Conservation (phyloP, 1,140 invertebrate species). For the Paralvinella palmiformis region DNA sequence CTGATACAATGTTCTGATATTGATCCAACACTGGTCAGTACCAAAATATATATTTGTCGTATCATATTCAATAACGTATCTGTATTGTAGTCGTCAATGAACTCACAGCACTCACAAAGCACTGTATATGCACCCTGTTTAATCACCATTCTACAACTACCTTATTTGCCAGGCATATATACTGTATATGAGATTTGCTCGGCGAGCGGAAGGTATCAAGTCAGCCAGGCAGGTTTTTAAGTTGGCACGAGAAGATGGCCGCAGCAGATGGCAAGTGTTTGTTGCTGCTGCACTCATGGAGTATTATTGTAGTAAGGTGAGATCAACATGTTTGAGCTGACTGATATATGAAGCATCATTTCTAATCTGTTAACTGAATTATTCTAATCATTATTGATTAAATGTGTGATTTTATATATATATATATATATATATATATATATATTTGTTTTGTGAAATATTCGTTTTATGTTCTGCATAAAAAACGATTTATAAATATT, state of each 20-base stretch:
- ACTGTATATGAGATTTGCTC: constrained; percentile 98
- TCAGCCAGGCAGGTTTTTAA: constrained; percentile 92
- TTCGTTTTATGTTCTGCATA: no score
- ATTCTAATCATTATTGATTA: no score
- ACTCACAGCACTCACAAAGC: no score
- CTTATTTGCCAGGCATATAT: constrained; percentile 68
- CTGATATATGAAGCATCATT: no score
- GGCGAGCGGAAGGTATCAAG: constrained; percentile 95
- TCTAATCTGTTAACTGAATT: no score
- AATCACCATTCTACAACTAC: no score
- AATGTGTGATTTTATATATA: no score
- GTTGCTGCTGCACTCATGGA: constrained; percentile 97
- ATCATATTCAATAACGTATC: neutral
- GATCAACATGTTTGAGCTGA: no score
- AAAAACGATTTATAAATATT: no score
- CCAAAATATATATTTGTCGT: neutral
- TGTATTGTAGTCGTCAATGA: neutral
- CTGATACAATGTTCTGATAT: constrained; percentile 79
- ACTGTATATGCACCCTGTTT: no score
- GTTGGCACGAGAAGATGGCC: constrained; percentile 81
- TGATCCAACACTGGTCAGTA: constrained; percentile 84
- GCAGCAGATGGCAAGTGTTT: constrained; percentile 86
- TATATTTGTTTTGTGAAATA: no score
- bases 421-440: no score
- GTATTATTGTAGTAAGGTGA: constrained; percentile 92